Evolutionary conservation across 2,113 vertebrate genomes (phyloP).

Genomic region (Capreolus pygargus): DNA sequence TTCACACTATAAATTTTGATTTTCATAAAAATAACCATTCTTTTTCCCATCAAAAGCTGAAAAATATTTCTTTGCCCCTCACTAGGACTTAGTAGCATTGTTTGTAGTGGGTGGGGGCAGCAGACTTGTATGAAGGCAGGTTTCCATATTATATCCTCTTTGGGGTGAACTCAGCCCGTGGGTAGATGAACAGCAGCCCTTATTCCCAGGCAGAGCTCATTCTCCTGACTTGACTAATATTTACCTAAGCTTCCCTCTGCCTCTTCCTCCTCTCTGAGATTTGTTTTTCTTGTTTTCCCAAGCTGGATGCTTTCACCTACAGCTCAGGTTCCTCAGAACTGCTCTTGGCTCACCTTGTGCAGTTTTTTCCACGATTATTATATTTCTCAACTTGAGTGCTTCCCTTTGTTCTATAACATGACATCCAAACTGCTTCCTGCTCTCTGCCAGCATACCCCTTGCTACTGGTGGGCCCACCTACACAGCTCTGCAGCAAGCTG

Average conservation of each 20-base stretch:
- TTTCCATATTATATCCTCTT: background rate
- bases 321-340: conserved; percentile 39
- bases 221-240: background rate
- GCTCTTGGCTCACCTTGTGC: background rate
- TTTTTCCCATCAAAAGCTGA: background rate
- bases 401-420: background rate
- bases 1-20: background rate
- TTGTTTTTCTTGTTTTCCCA: background rate
- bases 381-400: background rate
- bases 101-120: background rate
- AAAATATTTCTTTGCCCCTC: background rate
- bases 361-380: background rate
- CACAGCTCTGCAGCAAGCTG: background rate
- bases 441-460: background rate
- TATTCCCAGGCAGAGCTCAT: background rate
- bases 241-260: background rate
- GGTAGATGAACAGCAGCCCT: background rate
- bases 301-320: background rate
- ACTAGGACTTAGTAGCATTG: background rate
- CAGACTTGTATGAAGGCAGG: background rate
- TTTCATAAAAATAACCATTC: background rate
- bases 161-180: background rate
- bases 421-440: background rate
- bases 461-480: background rate
- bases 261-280: background rate